A percentile compares a stretch with the other conserved stretches of the same genome.
These are phyloP conservation scores for Sebastes itinus DNA, from an alignment of 2,797 vertebrate species.

Conservation along the genomic window DNA sequence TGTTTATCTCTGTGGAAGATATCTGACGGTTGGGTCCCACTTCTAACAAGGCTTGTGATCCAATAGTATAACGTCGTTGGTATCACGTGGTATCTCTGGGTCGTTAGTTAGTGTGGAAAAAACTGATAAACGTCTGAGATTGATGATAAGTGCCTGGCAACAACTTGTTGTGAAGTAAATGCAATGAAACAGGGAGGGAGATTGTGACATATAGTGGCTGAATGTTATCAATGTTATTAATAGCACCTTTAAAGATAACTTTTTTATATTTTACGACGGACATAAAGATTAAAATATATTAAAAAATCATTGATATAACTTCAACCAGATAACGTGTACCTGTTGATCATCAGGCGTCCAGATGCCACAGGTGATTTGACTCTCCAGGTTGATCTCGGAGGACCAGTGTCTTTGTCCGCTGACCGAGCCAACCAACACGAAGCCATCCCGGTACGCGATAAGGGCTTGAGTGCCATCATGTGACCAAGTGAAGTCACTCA, in stretches of 20 bases:
- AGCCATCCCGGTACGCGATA: constrained; percentile 98
- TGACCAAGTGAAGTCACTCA: constrained; percentile 99
- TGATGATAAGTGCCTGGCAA: too few relatives aligned
- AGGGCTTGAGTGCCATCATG: constrained; percentile 98
- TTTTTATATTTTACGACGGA: neutral
- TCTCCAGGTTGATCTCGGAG: constrained; percentile 99
- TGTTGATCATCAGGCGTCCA: constrained; percentile 99
- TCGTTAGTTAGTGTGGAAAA: too few relatives aligned
- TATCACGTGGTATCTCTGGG: too few relatives aligned
- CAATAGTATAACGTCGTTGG: too few relatives aligned
- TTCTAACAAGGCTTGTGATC: too few relatives aligned
- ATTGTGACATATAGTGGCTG: too few relatives aligned
- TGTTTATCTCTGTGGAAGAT: too few relatives aligned
- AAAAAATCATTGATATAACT: neutral
- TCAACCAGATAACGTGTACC: constrained; percentile 75
- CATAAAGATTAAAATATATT: neutral
- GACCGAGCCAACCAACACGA: constrained; percentile 97
- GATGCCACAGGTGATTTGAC: constrained; percentile 99
- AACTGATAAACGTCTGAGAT: too few relatives aligned
- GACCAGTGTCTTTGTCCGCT: constrained; percentile 99
- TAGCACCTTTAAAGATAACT: neutral
- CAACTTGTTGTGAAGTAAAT: too few relatives aligned
- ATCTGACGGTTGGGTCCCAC: too few relatives aligned
- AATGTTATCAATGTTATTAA: too few relatives aligned
- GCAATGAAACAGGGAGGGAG: rapidly evolving